A percentile compares a stretch with the other conserved stretches of the same genome.
These are phyloP conservation scores for Dicerorhinus sumatrensis DNA, from an alignment of 2,113 vertebrate genomes.

Conservation along the genomic window DNA sequence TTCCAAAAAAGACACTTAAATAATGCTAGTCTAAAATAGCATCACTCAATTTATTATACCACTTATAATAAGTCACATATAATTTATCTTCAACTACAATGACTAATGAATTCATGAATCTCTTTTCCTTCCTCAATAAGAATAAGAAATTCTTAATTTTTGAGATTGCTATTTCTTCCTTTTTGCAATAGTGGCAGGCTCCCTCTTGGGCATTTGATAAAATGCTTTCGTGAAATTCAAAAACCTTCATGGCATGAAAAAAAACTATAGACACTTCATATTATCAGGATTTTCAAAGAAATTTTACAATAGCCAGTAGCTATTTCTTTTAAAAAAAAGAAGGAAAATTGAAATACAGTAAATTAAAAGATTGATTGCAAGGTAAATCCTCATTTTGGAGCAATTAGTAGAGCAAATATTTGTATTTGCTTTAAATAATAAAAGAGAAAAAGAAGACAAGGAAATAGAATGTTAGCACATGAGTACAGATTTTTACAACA, in stretches of 20 bases:
- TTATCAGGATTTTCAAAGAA: neutral
- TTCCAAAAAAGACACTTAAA: neutral
- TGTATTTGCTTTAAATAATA: neutral
- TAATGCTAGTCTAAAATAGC: neutral
- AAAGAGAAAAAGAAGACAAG: neutral
- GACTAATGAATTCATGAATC: neutral
- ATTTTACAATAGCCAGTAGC: neutral
- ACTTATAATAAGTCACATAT: neutral
- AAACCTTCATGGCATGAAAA: neutral
- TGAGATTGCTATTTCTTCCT: neutral
- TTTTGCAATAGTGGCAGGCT: neutral
- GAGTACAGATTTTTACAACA: neutral
- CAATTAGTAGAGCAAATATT: neutral
- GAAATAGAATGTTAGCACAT: neutral
- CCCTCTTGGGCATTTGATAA: neutral
- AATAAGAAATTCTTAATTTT: neutral
- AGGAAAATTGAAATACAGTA: neutral
- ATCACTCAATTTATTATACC: neutral
- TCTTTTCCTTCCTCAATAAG: neutral
- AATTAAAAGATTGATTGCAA: neutral
- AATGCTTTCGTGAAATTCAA: neutral
- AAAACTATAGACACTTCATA: neutral
- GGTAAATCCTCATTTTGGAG: neutral
- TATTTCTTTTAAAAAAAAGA: neutral
- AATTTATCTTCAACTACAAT: neutral